Conservation (phyloP, 92 coral and sea anemone genomes). For the Bergia sp. region DNA sequence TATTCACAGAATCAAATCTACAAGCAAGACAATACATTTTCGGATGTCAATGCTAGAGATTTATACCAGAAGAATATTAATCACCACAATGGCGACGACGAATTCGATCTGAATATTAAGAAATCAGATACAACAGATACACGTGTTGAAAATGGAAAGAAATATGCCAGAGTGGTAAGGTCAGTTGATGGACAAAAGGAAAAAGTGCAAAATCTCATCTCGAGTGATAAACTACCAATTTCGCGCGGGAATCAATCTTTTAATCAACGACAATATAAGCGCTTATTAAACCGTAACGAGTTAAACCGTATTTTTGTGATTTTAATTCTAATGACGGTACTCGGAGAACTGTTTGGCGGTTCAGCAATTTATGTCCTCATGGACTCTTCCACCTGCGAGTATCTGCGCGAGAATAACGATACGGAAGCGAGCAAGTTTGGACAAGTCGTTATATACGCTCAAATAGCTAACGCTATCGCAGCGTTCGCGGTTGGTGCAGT, state of each 20-base stretch:
- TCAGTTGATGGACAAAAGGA: neutral
- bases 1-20: neutral
- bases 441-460: constrained; percentile 42
- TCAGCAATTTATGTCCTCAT: constrained; percentile 48
- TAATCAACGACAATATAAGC: neutral
- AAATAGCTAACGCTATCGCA: constrained; percentile 40
- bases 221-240: constrained; percentile 26
- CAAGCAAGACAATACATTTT: neutral
- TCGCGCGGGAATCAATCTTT: neutral
- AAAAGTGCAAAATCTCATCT: neutral
- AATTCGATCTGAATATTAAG: neutral
- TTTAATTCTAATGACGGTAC: constrained; percentile 50
- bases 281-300: constrained; percentile 41
- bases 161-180: neutral
- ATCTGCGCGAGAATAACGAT: constrained; percentile 38
- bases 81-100: neutral
- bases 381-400: constrained; percentile 55
- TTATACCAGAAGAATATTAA: neutral
- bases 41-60: neutral
- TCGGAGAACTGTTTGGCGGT: constrained; percentile 58
- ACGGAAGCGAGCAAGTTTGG: constrained; percentile 43
- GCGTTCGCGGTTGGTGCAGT: constrained; percentile 58
- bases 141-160: neutral
- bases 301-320: constrained; percentile 43
- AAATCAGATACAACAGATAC: neutral